These are phyloP conservation scores for Calycopis cecrops DNA, from an alignment of 1,140 invertebrate species.

Conservation along the genomic window DNA sequence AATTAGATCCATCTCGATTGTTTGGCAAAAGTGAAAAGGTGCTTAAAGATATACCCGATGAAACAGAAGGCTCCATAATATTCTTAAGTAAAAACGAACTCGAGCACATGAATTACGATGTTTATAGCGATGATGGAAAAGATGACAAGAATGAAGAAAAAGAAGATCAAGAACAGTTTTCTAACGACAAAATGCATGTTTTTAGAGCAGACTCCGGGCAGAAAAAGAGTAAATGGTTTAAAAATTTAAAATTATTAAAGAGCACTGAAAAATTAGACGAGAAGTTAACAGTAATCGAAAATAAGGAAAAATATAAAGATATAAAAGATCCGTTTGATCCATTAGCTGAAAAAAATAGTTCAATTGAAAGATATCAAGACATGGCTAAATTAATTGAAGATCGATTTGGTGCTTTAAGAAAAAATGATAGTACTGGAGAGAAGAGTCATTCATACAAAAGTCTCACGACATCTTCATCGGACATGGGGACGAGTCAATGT, in stretches of 20 bases:
- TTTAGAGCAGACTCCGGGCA: conserved; percentile 72
- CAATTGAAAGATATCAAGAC: conserved; percentile 77
- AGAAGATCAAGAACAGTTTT: conserved; percentile 58
- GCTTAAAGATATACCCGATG: conserved; percentile 77
- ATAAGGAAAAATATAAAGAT: conserved; percentile 58
- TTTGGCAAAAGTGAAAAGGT: conserved; percentile 73
- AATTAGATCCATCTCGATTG: conserved; percentile 66
- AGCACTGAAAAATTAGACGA: conserved; percentile 65
- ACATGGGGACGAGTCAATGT: conserved; percentile 68
- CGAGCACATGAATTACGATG: conserved; percentile 75
- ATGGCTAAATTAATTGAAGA: conserved; percentile 78
- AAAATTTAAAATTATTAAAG: conserved; percentile 70
- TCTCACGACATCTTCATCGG: conserved; percentile 70
- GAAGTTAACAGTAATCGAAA: conserved; percentile 64
- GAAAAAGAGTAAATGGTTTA: conserved; percentile 78
- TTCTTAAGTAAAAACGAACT: conserved; percentile 78
- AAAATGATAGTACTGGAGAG: conserved; percentile 65
- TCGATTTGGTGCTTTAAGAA: conserved; percentile 71
- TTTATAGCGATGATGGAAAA: conserved; percentile 70
- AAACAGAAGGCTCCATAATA: conserved; percentile 78
- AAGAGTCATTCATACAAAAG: conserved; percentile 73
- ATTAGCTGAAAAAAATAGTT: conserved; percentile 67
- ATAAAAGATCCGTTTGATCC: conserved; percentile 72
- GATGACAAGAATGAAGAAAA: conserved; percentile 59
- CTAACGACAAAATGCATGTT: conserved; percentile 76